Evolutionary conservation across 2,113 vertebrate species (phyloP), one percentile per base, ranked within the genome.

Genomic region (Brachyhypopomus gauderio): DNA sequence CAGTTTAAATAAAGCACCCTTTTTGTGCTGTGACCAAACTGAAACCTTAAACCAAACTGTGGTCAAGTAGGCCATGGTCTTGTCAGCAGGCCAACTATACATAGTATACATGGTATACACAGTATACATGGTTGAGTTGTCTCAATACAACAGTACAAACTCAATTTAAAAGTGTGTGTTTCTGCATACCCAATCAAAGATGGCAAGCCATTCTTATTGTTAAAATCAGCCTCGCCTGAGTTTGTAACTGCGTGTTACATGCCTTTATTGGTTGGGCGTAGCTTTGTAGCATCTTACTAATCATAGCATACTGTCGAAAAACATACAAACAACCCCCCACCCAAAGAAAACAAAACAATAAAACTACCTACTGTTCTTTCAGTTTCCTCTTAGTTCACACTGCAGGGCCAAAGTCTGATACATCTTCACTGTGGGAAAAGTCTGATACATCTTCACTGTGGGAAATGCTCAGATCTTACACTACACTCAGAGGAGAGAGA

Each of bases 61-160:
- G 80, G 85, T 84, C 72, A 36, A 23, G 45, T 62, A 7, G 52
- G 77, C 62, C 80, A 73, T 27, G 60, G 27, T 27, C n/a, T 73
- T 82, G 82, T 71, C 36, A 75, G 62, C 71, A 48, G 34, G 75
- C 56, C 82, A 74, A 77, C 67, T n/a, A n/a, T n/a, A n/a, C 67
- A 71, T 63, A 74, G 48, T 71, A 38, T 58, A n/a, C 0, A n/a
- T 66, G 58, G 7, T 17, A n/a, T n/a, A n/a, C 67, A 71, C 71
- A 74, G 48, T 71, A 38, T 58, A n/a, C 0, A n/a, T 66, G 58
- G 7, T 17, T 79, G 30, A 41, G 63, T 48, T 74, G 48, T 77
- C 67, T 73, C 60, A 22, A 36, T 16, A 22, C 45, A 27, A 56
- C 23, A 62, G 66, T 30, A 52, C 45, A 52, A 52, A 8, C 19